phyloP scores from a whole-genome alignment of 2,113 vertebrate genomes.

The Sebastes fasciatus region DNA sequence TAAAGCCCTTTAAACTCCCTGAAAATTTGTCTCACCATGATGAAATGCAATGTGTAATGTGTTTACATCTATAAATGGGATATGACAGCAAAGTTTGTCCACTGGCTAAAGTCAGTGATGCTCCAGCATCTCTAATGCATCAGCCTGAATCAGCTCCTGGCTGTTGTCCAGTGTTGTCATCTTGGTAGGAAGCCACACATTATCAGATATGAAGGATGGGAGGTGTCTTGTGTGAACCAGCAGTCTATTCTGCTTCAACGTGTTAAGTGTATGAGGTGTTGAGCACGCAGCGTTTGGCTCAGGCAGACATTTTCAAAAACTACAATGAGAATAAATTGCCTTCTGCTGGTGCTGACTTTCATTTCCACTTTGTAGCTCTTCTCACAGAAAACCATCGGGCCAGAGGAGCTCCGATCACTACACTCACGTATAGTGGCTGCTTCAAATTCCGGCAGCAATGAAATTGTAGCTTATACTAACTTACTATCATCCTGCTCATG shows the following conservation, averaged over 20 bases:
- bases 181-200: neutral
- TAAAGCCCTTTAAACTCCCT: neutral
- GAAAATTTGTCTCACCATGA: neutral
- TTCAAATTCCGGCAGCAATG: neutral
- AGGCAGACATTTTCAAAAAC: conserved; percentile 5
- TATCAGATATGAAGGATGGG: neutral
- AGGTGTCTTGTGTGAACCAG: neutral
- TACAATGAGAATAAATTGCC: conserved; percentile 13
- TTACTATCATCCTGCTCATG: neutral
- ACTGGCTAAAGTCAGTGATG: too few species aligned
- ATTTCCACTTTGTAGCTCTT: neutral
- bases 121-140: neutral
- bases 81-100: neutral
- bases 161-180: neutral
- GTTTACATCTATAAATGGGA: neutral
- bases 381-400: neutral
- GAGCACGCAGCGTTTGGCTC: neutral
- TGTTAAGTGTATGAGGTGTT: neutral
- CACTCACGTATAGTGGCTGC: neutral
- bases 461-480: neutral
- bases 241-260: neutral
- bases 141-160: neutral
- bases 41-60: neutral
- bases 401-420: neutral
- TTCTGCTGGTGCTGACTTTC: conserved; percentile 16